phyloP scores from a whole-genome alignment of 2,888 invertebrate genomes.

The Neoitamus cyanurus region DNA sequence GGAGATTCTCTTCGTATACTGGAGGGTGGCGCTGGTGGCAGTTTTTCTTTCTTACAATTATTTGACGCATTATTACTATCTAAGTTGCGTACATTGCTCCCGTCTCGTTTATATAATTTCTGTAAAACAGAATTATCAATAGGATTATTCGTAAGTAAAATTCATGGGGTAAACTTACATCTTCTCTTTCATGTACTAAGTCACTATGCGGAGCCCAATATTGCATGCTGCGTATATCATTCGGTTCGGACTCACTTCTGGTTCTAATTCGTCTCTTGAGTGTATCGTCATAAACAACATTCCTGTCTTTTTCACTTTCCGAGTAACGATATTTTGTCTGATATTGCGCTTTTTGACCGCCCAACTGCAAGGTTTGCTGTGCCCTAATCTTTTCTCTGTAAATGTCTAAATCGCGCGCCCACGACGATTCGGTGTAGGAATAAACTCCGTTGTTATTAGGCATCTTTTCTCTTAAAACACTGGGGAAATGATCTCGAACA shows the following conservation, averaged over 20 bases:
- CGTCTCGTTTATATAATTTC: neutral
- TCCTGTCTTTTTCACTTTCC: slow-evolving; percentile 31
- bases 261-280: slow-evolving; percentile 10
- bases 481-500: neutral
- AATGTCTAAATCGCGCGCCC: slow-evolving; percentile 23
- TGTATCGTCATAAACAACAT: neutral
- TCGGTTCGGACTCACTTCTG: slow-evolving; percentile 46
- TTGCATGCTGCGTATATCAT: slow-evolving; percentile 35
- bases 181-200: neutral
- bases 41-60: slow-evolving; percentile 7
- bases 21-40: slow-evolving; percentile 12
- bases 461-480: slow-evolving; percentile 29
- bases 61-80: neutral
- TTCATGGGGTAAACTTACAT: neutral
- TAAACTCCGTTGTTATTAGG: neutral
- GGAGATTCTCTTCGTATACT: slow-evolving; percentile 11
- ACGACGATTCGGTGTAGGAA: neutral
- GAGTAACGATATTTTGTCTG: neutral
- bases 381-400: slow-evolving; percentile 1
- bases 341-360: neutral
- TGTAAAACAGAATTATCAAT: neutral
- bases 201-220: neutral
- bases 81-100: neutral
- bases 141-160: neutral
- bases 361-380: neutral